Conservation (phyloP, 2,113 vertebrate genomes). For the Vidua macroura region DNA sequence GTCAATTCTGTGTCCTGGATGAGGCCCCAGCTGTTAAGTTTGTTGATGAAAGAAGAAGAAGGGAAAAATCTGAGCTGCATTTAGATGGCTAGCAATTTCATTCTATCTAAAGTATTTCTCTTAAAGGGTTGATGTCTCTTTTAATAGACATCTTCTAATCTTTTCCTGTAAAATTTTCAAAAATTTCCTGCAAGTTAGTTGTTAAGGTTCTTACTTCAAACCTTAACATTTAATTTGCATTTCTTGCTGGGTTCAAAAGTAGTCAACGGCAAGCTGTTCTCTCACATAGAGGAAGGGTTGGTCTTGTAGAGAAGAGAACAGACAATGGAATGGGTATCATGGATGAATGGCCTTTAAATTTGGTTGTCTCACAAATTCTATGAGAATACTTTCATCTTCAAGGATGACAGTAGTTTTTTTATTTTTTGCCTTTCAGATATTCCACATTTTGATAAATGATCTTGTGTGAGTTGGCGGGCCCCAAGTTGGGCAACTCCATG, state of each 20-base stretch:
- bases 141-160: neutral
- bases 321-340: neutral
- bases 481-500: too few relatives aligned
- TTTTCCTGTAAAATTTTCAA: neutral
- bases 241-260: neutral
- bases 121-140: neutral
- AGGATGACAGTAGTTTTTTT: neutral
- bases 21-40: slow-evolving; percentile 47
- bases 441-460: neutral
- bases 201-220: neutral
- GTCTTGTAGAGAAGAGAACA: fast-evolving
- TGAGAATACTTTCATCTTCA: neutral
- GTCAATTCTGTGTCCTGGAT: slow-evolving; percentile 26
- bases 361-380: neutral
- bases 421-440: neutral
- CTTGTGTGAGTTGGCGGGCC: too few relatives aligned
- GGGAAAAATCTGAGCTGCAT: neutral
- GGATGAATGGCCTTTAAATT: neutral
- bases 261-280: neutral
- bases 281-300: neutral
- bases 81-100: neutral
- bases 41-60: neutral
- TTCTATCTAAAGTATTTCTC: neutral
- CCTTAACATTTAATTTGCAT: neutral
- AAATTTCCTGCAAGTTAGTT: neutral